phyloP scores from a whole-genome alignment of 2,113 vertebrate genomes.

The Genyomyrus donnyi region DNA sequence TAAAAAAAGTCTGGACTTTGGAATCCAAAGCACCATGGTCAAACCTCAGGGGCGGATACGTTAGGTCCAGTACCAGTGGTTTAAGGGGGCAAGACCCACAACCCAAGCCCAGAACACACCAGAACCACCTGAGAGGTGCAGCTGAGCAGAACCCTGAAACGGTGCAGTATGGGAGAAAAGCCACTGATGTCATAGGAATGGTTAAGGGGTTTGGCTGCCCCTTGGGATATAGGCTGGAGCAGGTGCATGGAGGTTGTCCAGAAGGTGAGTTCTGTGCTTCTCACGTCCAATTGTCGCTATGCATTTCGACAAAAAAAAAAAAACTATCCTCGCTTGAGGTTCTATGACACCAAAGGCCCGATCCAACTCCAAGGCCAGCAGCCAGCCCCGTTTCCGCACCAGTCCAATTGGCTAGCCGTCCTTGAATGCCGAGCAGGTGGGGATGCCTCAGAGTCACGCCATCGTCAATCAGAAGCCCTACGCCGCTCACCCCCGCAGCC shows the following conservation, averaged over 20 bases:
- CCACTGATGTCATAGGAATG: neutral
- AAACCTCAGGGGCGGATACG: neutral
- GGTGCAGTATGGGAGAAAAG: neutral
- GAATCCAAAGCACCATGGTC: neutral
- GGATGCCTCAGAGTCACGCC: constrained; percentile 34
- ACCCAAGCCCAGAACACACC: neutral
- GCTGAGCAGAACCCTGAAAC: neutral
- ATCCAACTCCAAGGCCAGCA: neutral
- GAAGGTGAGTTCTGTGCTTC: neutral
- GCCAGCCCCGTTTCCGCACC: neutral
- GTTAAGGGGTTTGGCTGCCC: neutral
- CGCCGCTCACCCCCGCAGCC: neutral
- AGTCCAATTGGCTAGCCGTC: constrained; percentile 19
- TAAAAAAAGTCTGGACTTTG: neutral
- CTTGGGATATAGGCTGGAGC: neutral
- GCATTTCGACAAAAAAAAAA: neutral
- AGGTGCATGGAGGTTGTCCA: neutral
- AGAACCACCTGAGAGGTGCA: neutral
- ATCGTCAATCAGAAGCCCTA: neutral
- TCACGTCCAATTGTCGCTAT: neutral
- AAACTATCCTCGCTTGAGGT: neutral
- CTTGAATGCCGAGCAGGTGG: constrained; percentile 33
- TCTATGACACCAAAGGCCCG: neutral
- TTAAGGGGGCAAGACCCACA: neutral
- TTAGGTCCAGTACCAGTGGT: neutral